Percentiles rank a stretch among this genome's conserved stretches.
These are phyloP conservation scores for Aphelenchoides besseyi DNA, from an alignment of 1,140 invertebrate species.

Conservation along the genomic window DNA sequence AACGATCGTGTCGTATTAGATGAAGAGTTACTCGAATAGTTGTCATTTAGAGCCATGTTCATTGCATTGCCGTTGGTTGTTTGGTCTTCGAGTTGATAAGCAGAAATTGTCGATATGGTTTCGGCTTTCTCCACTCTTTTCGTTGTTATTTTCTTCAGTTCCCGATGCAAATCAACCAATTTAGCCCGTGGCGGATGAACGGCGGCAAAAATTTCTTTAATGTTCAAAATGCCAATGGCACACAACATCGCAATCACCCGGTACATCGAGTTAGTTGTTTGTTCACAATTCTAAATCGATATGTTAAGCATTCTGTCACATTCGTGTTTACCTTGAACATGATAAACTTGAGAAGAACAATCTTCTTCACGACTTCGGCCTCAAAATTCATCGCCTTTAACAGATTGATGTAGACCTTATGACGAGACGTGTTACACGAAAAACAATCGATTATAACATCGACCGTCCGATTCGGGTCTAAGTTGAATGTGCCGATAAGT, in stretches of 20 bases:
- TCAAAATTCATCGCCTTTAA: constrained; percentile 81
- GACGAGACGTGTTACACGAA: constrained; percentile 74
- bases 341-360: constrained; percentile 88
- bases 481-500: constrained; percentile 81
- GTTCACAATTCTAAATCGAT: constrained; percentile 67
- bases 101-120: constrained; percentile 73
- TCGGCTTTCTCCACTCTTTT: constrained; percentile 81
- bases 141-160: constrained; percentile 77
- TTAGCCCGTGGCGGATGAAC: constrained; percentile 77
- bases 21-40: not conserved
- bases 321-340: constrained; percentile 68
- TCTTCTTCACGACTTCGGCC: constrained; percentile 79
- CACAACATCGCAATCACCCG: constrained; percentile 82
- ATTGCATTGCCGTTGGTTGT: not conserved
- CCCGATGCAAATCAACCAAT: constrained; percentile 78
- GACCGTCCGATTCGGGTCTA: constrained; percentile 94
- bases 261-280: constrained; percentile 78
- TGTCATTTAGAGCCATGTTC: not conserved
- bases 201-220: not conserved
- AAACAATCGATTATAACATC: constrained; percentile 95
- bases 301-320: constrained; percentile 56
- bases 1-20: not conserved
- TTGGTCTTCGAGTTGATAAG: constrained; percentile 6
- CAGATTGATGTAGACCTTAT: constrained; percentile 75
- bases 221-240: constrained; percentile 69